phyloP scores from a whole-genome alignment of 1,140 invertebrate species.

The Pteromalus puparum region DNA sequence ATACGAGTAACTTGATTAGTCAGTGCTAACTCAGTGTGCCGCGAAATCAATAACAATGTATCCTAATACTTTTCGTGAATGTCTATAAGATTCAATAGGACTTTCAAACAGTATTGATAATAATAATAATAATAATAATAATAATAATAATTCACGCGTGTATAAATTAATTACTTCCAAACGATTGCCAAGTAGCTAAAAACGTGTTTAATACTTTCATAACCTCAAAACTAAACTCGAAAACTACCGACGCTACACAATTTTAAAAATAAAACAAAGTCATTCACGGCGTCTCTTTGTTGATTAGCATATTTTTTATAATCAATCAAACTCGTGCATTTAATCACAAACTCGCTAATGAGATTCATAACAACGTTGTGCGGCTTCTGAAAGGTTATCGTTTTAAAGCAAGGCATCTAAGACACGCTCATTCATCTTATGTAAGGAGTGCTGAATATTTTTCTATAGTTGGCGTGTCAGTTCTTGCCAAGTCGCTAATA shows the following conservation, averaged over 20 bases:
- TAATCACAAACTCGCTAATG: not conserved
- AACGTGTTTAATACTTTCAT: not conserved
- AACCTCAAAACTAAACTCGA: not conserved
- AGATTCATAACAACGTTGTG: not conserved
- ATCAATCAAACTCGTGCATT: not conserved
- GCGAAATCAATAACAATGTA: not conserved
- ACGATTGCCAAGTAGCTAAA: not conserved
- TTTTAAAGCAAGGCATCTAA: not conserved
- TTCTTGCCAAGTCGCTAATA: not conserved
- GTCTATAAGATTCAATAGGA: too few species aligned
- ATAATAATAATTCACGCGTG: too few species aligned
- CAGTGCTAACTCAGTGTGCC: not conserved
- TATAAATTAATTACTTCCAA: too few species aligned
- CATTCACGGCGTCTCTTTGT: not conserved
- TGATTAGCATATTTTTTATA: not conserved
- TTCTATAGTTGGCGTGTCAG: not conserved
- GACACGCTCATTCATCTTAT: not conserved
- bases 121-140: not conserved
- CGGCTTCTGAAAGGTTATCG: not conserved
- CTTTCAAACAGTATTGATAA: not conserved
- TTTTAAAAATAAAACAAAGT: not conserved
- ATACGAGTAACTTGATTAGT: not conserved
- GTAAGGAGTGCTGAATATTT: not conserved
- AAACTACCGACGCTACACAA: not conserved
- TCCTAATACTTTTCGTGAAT: too few species aligned